phyloP scores from a whole-genome alignment of 2,797 vertebrate species.

The Hozukius guyotensis region DNA sequence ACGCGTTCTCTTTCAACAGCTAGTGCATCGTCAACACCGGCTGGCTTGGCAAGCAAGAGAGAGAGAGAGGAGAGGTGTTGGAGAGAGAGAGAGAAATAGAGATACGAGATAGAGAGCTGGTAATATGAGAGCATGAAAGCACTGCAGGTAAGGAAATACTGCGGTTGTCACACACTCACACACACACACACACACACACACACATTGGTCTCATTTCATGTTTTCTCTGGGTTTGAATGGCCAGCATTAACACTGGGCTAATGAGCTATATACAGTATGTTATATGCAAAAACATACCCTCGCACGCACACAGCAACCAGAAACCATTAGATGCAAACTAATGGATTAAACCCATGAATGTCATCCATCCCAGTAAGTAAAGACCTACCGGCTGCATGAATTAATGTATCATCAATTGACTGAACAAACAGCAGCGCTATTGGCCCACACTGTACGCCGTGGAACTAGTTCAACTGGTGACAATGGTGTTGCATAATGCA shows the following conservation, averaged over 20 bases:
- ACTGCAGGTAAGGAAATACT: slow-evolving; percentile 63
- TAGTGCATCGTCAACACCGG: slow-evolving; percentile 66
- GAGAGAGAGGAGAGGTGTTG: slow-evolving; percentile 22
- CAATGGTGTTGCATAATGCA: neutral
- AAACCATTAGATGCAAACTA: neutral
- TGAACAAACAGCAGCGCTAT: neutral
- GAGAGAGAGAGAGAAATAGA: slow-evolving; percentile 23
- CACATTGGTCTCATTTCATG: slow-evolving; percentile 12
- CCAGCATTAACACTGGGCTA: neutral
- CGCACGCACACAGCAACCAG: neutral
- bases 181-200: slow-evolving; percentile 1
- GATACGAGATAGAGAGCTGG: slow-evolving; percentile 40
- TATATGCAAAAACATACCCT: neutral
- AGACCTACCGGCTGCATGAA: neutral
- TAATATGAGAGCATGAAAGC: slow-evolving; percentile 62
- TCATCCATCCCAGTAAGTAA: neutral
- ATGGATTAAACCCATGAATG: neutral
- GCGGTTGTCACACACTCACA: neutral
- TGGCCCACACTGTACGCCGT: neutral
- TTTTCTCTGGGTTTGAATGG: neutral
- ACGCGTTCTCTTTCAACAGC: slow-evolving; percentile 52
- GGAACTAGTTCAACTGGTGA: slow-evolving; percentile 7
- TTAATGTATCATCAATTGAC: neutral
- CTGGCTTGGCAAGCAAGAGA: slow-evolving; percentile 62
- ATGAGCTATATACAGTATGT: neutral